Base-by-base conservation (phyloP, 2,888 invertebrate species). In the Melitaea athalia region DNA sequence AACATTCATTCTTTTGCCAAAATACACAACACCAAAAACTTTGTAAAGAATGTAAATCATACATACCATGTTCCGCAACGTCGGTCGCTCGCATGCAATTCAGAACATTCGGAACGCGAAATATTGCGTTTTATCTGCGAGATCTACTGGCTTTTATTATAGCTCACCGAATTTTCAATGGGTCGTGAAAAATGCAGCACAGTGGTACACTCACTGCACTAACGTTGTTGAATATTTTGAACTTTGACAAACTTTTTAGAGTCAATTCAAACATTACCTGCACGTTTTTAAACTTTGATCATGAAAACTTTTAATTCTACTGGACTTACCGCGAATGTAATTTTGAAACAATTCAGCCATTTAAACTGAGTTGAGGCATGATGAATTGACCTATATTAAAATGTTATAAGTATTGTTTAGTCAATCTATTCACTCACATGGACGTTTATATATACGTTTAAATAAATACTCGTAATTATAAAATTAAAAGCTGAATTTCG, bases 141-240 rank as follows among this genome's bases (percentile, higher is more conserved):
- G 55, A 69, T 74, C 66, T 64, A 63, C 64, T 63, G 50, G 69
- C 67, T 68, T 57, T 74, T 70, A 74, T 70, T 74, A 68, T 68
- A 81, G 78, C 81, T 76, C 84, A 82, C 82, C 84, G 82, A 84
- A 82, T 81, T 83, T 79, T 86, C 86, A 87, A 88, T 88, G 88
- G 84, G 76, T 87, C 82, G 88, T 84, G 84, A 85, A 86, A 79
- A 85, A 84, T 84, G 85, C 84, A 82, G 79, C 80, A 79, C 82
- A 78, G 81, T 86, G 82, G 83, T 85, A 81, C 77, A 81, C 62
- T 60, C 78, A 76, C 76, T 72, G 74, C 76, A 71, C 76, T 62
- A 31, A 63, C 81, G 45, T 42, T 71, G 59, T 59, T 43, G 65
- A 68, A 63, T 63, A 33, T 63, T 67, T 59, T 31, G 43, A 63